A percentile compares a stretch with the other conserved stretches of the same genome.
Conservation (phyloP, 2,888 invertebrate species). For the Tenthredo distinguenda region DNA sequence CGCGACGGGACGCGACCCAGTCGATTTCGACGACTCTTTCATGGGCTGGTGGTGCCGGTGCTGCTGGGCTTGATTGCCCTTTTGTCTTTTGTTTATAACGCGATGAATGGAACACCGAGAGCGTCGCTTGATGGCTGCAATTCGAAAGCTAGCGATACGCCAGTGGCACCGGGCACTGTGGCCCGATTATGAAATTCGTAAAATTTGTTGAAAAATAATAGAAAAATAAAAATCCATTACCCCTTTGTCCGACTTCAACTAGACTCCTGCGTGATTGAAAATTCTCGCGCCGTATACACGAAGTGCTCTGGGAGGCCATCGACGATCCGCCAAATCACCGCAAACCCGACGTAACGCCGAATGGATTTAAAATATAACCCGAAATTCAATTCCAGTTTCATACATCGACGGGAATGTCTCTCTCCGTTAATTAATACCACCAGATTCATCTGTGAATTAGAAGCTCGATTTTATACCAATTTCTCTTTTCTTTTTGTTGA, state of each 20-base stretch:
- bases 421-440: not conserved
- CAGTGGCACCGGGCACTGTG: not conserved
- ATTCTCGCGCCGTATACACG: not conserved
- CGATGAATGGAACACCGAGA: not conserved
- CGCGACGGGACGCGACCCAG: not conserved
- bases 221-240: not conserved
- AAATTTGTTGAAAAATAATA: not conserved
- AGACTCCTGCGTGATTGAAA: not conserved
- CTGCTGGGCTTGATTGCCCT: constrained; percentile 64
- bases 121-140: not conserved
- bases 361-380: not conserved
- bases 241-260: not conserved
- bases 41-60: constrained; percentile 48
- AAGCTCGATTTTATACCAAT: not conserved
- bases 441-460: not conserved
- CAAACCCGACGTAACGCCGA: not conserved
- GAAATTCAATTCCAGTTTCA: constrained; percentile 1
- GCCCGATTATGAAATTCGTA: not conserved
- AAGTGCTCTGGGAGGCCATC: not conserved
- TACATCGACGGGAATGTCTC: not conserved
- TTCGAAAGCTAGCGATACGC: not conserved
- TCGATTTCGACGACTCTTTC: constrained; percentile 60
- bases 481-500: not conserved
- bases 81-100: constrained; percentile 65
- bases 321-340: not conserved